A percentile compares a stretch with the other conserved stretches of the same genome.
These are phyloP conservation scores for Odocoileus hemionus DNA, from an alignment of 2,113 vertebrate species.

Conservation along the genomic window DNA sequence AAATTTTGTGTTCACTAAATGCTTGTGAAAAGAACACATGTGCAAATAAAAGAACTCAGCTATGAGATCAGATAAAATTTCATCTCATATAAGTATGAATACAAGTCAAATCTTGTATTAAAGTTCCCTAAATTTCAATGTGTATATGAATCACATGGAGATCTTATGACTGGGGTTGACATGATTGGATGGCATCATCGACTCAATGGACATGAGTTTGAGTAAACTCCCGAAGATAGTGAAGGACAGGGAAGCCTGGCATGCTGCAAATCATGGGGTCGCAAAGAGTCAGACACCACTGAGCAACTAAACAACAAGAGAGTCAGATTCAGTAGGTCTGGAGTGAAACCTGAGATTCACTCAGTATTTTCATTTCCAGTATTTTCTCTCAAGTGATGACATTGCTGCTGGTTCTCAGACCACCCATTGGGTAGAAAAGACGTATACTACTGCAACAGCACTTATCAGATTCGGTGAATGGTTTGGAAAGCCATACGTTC, in stretches of 20 bases:
- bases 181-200: background rate
- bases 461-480: background rate
- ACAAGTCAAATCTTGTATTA: background rate
- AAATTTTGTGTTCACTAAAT: background rate
- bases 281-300: background rate
- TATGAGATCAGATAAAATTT: background rate
- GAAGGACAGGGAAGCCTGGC: background rate
- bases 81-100: background rate
- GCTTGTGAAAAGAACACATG: background rate
- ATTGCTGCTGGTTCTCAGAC: background rate
- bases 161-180: background rate
- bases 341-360: background rate
- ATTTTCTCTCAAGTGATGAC: background rate
- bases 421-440: background rate
- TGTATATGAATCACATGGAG: background rate
- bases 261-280: background rate
- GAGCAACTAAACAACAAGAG: background rate
- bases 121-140: background rate
- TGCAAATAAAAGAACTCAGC: constrained; percentile 4
- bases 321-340: background rate
- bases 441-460: background rate
- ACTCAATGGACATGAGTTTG: background rate
- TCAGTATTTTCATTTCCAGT: background rate
- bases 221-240: background rate
- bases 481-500: background rate